Percentiles rank a stretch among this genome's conserved stretches.
These are phyloP conservation scores for Acanthisitta chloris DNA, from an alignment of 2,113 vertebrate species.

Conservation along the genomic window DNA sequence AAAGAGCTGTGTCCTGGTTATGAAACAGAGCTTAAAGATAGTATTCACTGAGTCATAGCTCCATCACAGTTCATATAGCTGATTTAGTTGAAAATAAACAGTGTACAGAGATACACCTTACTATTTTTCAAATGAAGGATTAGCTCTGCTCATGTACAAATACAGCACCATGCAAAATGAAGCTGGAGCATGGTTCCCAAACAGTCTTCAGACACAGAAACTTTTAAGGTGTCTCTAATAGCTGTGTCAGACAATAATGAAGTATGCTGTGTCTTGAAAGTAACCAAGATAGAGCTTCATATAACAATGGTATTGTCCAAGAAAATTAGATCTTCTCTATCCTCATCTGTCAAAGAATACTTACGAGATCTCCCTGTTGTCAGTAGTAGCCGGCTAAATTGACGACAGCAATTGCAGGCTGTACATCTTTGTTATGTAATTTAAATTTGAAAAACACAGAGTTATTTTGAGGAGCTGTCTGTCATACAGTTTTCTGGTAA, in stretches of 20 bases:
- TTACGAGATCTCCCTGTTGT: neutral
- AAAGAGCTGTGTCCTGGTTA: neutral
- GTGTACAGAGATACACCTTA: neutral
- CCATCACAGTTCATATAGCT: neutral
- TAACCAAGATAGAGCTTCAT: neutral
- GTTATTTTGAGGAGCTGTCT: neutral
- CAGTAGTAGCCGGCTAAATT: neutral
- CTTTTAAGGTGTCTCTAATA: neutral
- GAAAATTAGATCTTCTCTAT: neutral
- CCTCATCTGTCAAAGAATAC: neutral
- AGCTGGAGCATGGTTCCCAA: neutral
- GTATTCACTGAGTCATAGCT: neutral
- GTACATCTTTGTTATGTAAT: neutral
- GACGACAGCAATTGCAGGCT: neutral
- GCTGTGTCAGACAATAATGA: neutral
- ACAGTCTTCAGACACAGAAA: neutral
- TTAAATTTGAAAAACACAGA: neutral
- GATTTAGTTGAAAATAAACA: neutral
- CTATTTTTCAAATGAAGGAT: neutral
- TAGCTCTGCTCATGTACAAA: neutral
- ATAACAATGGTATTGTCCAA: neutral
- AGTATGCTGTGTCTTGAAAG: neutral
- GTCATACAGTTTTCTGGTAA: neutral
- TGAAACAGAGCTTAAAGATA: neutral
- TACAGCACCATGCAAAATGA: neutral